phyloP scores from a whole-genome alignment of 2,888 invertebrate species.

The Cephus nigrinus region DNA sequence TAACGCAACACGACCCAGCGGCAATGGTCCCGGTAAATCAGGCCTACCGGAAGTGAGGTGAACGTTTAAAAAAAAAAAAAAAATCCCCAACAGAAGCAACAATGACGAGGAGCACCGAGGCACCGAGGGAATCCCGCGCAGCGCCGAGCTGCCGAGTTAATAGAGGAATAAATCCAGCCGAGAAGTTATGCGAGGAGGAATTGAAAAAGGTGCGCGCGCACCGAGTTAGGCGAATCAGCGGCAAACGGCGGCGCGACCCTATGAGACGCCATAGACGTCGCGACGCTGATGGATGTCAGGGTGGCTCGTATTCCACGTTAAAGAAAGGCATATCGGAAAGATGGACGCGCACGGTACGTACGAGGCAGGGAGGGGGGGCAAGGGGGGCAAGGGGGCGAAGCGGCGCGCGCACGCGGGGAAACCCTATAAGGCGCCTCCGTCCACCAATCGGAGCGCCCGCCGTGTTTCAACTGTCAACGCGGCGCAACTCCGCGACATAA shows the following conservation, averaged over 20 bases:
- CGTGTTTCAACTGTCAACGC: slow-evolving; percentile 64
- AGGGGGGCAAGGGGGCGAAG: neutral
- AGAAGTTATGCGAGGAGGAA: too few relatives aligned
- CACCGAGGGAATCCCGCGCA: too few relatives aligned
- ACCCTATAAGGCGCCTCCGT: slow-evolving; percentile 59
- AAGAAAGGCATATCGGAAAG: slow-evolving; percentile 36
- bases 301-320: too few relatives aligned
- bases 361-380: neutral
- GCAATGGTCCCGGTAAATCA: too few relatives aligned
- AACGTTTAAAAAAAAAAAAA: neutral
- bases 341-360: slow-evolving; percentile 21
- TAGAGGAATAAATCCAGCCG: too few relatives aligned
- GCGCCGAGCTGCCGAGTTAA: too few relatives aligned
- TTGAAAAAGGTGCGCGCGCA: too few relatives aligned
- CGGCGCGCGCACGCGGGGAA: slow-evolving; percentile 56
- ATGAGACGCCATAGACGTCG: slow-evolving; percentile 33
- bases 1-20: neutral
- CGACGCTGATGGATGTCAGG: slow-evolving; percentile 61
- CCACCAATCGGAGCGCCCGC: slow-evolving; percentile 58
- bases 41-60: neutral
- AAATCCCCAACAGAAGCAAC: too few relatives aligned
- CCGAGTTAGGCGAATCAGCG: too few relatives aligned
- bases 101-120: too few relatives aligned
- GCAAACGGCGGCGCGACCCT: slow-evolving; percentile 51
- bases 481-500: slow-evolving; percentile 57